These are phyloP conservation scores for Xenopus laevis DNA, from an alignment of 2,113 vertebrate species.

Conservation along the genomic window DNA sequence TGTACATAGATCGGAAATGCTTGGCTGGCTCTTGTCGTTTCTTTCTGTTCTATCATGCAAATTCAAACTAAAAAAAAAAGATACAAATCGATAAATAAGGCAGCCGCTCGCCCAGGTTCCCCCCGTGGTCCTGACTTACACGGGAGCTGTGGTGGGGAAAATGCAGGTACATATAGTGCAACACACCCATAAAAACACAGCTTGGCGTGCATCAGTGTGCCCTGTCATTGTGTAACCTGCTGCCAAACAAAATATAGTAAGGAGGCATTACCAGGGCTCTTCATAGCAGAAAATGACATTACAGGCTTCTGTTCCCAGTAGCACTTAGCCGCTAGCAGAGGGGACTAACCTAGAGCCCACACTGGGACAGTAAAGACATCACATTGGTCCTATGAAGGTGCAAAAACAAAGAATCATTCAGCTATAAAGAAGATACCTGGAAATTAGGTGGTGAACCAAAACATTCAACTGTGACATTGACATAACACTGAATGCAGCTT, in stretches of 20 bases:
- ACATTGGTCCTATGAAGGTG: neutral
- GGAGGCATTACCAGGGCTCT: conserved; percentile 41
- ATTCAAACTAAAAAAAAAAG: conserved; percentile 36
- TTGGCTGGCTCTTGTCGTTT: conserved; percentile 49
- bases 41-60: conserved; percentile 62
- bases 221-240: conserved; percentile 39
- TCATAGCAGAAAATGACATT: neutral
- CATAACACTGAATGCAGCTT: neutral
- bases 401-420: neutral
- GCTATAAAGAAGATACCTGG: neutral
- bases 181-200: conserved; percentile 34
- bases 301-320: neutral
- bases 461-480: neutral
- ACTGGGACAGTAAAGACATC: neutral
- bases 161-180: conserved; percentile 43
- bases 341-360: neutral
- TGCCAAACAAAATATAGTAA: conserved; percentile 43
- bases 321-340: neutral
- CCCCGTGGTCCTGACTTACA: conserved; percentile 61
- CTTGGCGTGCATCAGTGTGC: conserved; percentile 36
- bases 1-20: conserved; percentile 48
- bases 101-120: conserved; percentile 49
- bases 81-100: conserved; percentile 44
- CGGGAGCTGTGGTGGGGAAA: conserved; percentile 30
- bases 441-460: neutral